Percentiles rank a stretch among this genome's conserved stretches.
Conservation (phyloP, 2,797 vertebrate genomes). For the Anableps anableps region DNA sequence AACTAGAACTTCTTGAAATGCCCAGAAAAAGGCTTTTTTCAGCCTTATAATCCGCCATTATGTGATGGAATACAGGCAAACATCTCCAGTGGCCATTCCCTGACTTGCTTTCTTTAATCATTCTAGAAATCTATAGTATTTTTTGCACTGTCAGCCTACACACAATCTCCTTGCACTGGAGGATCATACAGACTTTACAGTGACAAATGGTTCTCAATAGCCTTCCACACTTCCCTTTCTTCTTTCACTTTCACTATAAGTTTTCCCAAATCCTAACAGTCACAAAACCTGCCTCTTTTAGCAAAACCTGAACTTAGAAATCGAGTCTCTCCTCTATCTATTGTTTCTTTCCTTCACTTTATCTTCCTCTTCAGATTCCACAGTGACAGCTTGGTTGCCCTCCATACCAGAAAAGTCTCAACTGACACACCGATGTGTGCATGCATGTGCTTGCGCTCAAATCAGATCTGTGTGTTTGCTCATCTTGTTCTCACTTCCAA, state of each 20-base stretch:
- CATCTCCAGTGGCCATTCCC: slow-evolving; percentile 26
- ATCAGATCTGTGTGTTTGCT: neutral
- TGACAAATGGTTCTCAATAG: slow-evolving; percentile 50
- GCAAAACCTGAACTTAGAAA: neutral
- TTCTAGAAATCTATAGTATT: slow-evolving; percentile 53
- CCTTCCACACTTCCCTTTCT: slow-evolving; percentile 23
- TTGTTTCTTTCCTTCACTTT: neutral
- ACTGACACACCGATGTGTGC: slow-evolving; percentile 43
- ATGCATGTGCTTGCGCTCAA: neutral
- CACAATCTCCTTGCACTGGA: slow-evolving; percentile 40
- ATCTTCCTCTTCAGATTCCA: slow-evolving; percentile 16
- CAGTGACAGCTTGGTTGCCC: slow-evolving; percentile 42
- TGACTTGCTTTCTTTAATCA: slow-evolving; percentile 49
- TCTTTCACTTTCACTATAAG: slow-evolving; percentile 22
- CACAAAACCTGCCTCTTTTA: slow-evolving; percentile 5
- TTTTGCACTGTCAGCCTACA: slow-evolving; percentile 56
- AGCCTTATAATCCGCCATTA: slow-evolving; percentile 5
- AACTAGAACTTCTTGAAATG: slow-evolving; percentile 2
- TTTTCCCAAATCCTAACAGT: slow-evolving; percentile 15
- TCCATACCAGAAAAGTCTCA: slow-evolving; percentile 28
- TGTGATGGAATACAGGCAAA: slow-evolving; percentile 15
- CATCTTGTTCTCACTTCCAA: slow-evolving; percentile 2
- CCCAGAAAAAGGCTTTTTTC: slow-evolving; percentile 2
- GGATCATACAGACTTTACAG: slow-evolving; percentile 49
- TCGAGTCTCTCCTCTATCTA: neutral